Evolutionary conservation across 2,888 invertebrate genomes (phyloP), one percentile per base, ranked within the genome.

Genomic region (Blera fallax): DNA sequence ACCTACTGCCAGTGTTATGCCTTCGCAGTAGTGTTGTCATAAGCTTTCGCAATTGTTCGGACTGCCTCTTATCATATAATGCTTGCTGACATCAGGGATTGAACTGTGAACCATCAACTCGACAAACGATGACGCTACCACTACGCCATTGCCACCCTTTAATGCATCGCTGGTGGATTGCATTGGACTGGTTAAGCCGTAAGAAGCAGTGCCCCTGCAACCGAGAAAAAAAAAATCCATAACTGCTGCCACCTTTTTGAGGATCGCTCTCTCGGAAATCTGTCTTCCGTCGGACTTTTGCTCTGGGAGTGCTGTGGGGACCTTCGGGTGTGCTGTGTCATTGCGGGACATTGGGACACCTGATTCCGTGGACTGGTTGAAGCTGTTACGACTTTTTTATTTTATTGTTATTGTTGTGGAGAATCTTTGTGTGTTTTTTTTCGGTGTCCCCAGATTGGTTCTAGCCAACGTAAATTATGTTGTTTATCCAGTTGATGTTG

Each of bases 381-480:
- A 43, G 62, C n/a, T 45, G 52, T 70, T 62, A 48, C 16, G 43
- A 67, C n/a, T 64, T 48, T 74, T 67, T 16, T 16, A 52, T 73
- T 62, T 82, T 78, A 83, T 77, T 82, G 64, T 67, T 45, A 48
- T 65, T 65, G 45, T 54, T 32, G 34, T 10, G 52, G 34, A 40
- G 60, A 52, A 60, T 16, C 62, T 67, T 58, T 50, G 43, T 58
- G n/a, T 69, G 34, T 56, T 56, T 74, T 69, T 14, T n/a, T n/a
- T n/a, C 6, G 16, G 37, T 14, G 37, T 73, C n/a, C 14, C 40
- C 14, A 56, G 40, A 37, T 73, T 37, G 52, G 64, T 74, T 74
- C 43, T 79, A 65, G 62, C n/a, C 72, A 50, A 43, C 8, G 74
- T 84, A 76, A 85, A 85, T 85, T 85, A 81, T 85, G 85, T 85